Base-by-base conservation (phyloP, 2,113 vertebrate genomes). In the Psilopsiagon aurifrons region DNA sequence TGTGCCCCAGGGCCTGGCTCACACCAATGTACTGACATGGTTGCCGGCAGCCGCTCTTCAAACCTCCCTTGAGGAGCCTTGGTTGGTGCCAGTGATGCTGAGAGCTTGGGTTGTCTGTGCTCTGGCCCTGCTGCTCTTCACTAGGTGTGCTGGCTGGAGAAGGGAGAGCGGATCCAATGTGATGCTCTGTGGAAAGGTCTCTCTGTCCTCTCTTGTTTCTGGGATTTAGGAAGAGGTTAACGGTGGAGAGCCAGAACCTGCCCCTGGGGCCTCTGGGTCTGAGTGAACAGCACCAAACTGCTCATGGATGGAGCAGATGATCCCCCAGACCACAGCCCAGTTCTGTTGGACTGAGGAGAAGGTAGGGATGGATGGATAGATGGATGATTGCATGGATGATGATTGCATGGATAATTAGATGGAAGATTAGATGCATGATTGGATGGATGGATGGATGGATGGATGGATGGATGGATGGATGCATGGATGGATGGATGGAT, bases 1-100 rank as follows among this genome's bases (percentile, higher is more conserved):
- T 3, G 23, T 55, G 37, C 39, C 70, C n/a, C 49, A 51, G 60
- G 60, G 60, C 47, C 27, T 47, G 24, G 31, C 39, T 77, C 1
- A 0, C 29, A 3, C 17, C 37, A 31, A 27, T 49, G 51, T n/a
- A 10, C 52, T 62, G 49, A 51, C 33, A 20, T 59, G 55, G 31
- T 44, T 60, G 74, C 41, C 92, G 64, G 31, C 68, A 92, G 51
- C 37, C 90, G 59, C 66, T 83, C 64, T 49, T 74, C 64, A 86
- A 67, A 37, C 51, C 51, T 83, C 33, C 3, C 49, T 46, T 59
- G 35, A 75, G 39, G 46, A 81, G 77, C 51, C 47, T 33, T 85
- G 23, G 10, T 1, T 79, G 71, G 49, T n/a, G 29, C 74, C 2
- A 1, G 87, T 60, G 46, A 9, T 46, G 33, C 20, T 1, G 0